Conservation (phyloP, 2,797 vertebrate species). For the Mionectes olivaceus region DNA sequence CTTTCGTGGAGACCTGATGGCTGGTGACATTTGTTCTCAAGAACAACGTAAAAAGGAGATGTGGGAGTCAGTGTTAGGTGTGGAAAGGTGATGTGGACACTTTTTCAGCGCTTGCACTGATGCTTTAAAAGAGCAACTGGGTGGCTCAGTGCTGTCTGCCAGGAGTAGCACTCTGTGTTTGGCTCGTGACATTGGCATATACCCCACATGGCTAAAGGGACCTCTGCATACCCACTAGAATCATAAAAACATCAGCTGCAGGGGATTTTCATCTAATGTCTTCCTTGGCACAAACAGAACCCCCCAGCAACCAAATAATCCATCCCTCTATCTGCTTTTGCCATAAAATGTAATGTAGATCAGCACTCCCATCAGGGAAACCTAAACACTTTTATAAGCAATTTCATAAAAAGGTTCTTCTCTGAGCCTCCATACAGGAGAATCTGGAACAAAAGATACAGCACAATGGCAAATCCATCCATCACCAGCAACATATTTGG, state of each 20-base stretch:
- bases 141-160: neutral
- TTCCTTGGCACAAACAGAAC: conserved; percentile 9
- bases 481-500: neutral
- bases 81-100: neutral
- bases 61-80: neutral
- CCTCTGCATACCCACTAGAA: neutral
- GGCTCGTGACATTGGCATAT: neutral
- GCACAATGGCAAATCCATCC: neutral
- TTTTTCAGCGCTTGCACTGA: neutral
- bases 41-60: neutral
- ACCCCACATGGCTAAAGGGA: neutral
- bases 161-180: neutral
- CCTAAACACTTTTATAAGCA: neutral
- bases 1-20: neutral
- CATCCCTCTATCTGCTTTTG: neutral
- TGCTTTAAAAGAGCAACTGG: neutral
- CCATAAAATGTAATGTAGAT: neutral
- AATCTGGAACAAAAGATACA: neutral
- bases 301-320: neutral
- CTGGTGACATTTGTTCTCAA: neutral
- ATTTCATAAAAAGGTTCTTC: neutral
- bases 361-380: neutral
- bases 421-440: neutral
- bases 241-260: neutral
- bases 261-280: conserved; percentile 11